Base-by-base conservation (phyloP, 2,113 vertebrate genomes). In the Tragelaphus strepsiceros region DNA sequence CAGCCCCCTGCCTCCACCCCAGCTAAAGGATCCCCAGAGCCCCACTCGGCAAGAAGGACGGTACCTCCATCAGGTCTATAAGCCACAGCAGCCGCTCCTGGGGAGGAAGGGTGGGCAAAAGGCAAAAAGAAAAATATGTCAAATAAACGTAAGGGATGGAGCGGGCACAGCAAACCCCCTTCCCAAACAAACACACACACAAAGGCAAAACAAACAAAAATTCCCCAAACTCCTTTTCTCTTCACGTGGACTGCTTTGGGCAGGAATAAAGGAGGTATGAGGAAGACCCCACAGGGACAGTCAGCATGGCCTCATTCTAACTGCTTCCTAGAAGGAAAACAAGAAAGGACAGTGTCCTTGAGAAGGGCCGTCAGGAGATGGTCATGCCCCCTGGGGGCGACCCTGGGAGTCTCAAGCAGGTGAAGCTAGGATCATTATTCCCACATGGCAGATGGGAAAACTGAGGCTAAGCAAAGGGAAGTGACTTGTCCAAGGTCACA, bases 21-120 rank as follows among this genome's bases (percentile, higher is more conserved):
- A 53, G 2, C 94, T 81, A 74, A 81, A 94, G 92, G 96, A 98
- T 97, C 1, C 88, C 98, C 96, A 59, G 91, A 81, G 97, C 90
- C 88, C 97, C 88, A 14, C 97, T 97, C 86, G 0, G 46, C 86
- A 59, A 92, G 90, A 80, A 97, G 95, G 97, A 97, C 98, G 99
- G 99, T 99, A 99, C 99, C 99, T 99, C 99, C 99, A 99, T 99
- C 99, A 99, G 99, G 99, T 99, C 99, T 99, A 99, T 99, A 82
- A 99, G 99, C 99, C 99, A 99, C 96, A 99, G 99, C 97, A 99
- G 99, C 84, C 99, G 99, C 98, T 99, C 99, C 99, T 99, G 98
- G 98, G 97, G 96, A 87, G 4, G 90, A 49, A 97, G 43, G 49
- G 17, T 58, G 5, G 88, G 93, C 96, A 98, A 32, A 96, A n/a